These are phyloP conservation scores for Drosophila kurseongensis DNA, from an alignment of 1,140 invertebrate genomes.

Conservation along the genomic window DNA sequence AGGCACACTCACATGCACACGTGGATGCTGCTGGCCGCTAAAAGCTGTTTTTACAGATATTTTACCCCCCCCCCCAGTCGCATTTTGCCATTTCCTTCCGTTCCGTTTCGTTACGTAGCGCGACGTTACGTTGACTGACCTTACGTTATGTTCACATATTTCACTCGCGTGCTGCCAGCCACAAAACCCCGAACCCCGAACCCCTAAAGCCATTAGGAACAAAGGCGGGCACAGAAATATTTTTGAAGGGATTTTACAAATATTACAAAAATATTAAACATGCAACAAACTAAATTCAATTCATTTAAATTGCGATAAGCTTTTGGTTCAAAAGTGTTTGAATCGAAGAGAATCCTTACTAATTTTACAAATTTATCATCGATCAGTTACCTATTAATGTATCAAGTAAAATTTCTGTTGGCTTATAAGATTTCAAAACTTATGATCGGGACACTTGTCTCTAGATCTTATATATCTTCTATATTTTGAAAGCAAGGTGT, in stretches of 20 bases:
- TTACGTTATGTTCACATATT: slow-evolving; percentile 71
- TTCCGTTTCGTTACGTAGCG: slow-evolving; percentile 60
- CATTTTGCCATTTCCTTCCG: slow-evolving; percentile 79
- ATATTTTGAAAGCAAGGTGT: too few relatives aligned
- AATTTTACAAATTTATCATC: too few relatives aligned
- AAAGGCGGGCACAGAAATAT: background rate
- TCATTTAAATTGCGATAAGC: too few relatives aligned
- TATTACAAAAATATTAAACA: too few relatives aligned
- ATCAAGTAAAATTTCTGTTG: too few relatives aligned
- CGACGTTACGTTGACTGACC: slow-evolving; percentile 59
- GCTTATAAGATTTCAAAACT: too few relatives aligned
- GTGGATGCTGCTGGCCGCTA: slow-evolving; percentile 70
- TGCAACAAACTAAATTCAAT: too few relatives aligned
- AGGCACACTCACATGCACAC: slow-evolving; percentile 23
- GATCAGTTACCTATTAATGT: too few relatives aligned
- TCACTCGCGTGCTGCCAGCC: slow-evolving; percentile 49
- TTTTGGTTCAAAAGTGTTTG: too few relatives aligned
- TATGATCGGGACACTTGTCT: too few relatives aligned
- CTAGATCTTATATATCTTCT: too few relatives aligned
- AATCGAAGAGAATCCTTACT: too few relatives aligned
- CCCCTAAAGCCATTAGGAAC: slow-evolving; percentile 1
- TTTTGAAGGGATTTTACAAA: background rate
- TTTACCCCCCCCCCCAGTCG: slow-evolving; percentile 55
- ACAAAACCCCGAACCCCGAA: background rate
- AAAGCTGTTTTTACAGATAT: slow-evolving; percentile 80